Evolutionary conservation across 2,888 invertebrate species (phyloP).

Genomic region (Drosophila eohydei): DNA sequence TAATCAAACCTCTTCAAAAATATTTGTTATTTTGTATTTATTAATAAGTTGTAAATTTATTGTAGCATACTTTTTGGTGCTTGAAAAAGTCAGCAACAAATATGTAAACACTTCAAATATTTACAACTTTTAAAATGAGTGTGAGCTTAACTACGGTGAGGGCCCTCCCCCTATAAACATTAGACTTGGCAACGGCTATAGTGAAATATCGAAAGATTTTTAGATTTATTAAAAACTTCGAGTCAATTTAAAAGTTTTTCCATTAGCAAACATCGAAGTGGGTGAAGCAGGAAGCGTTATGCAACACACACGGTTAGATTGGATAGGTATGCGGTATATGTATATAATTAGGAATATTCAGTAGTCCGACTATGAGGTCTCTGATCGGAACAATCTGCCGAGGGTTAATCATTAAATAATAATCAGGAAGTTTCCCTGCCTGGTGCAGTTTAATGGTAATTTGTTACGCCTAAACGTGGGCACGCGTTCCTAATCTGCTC

Average conservation of each 20-base stretch:
- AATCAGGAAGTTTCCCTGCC: conserved; percentile 54
- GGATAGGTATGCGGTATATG: conserved; percentile 27
- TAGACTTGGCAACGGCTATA: neutral
- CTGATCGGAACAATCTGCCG: conserved; percentile 54
- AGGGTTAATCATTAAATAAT: conserved; percentile 78
- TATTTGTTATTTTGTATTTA: too few relatives aligned
- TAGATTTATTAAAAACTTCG: conserved; percentile 21
- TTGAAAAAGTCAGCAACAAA: conserved; percentile 9
- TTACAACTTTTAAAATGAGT: neutral
- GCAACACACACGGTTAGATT: neutral
- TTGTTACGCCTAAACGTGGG: conserved; percentile 84
- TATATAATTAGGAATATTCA: conserved; percentile 52
- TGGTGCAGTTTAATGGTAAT: conserved; percentile 75
- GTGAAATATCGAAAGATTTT: conserved; percentile 6
- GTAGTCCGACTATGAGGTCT: conserved; percentile 35
- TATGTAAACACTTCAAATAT: neutral
- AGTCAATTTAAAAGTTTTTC: conserved; percentile 36
- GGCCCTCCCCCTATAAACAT: neutral
- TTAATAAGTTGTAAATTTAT: neutral
- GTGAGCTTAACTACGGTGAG: neutral
- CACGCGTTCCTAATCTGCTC: conserved; percentile 73
- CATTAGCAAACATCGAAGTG: conserved; percentile 32
- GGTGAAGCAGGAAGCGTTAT: conserved; percentile 23
- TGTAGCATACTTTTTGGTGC: conserved; percentile 34
- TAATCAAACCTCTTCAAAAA: too few relatives aligned